A percentile compares a stretch with the other conserved stretches of the same genome.
Evolutionary conservation across 2,113 vertebrate genomes (phyloP).

Genomic region (Sphaerodactylus townsendi): DNA sequence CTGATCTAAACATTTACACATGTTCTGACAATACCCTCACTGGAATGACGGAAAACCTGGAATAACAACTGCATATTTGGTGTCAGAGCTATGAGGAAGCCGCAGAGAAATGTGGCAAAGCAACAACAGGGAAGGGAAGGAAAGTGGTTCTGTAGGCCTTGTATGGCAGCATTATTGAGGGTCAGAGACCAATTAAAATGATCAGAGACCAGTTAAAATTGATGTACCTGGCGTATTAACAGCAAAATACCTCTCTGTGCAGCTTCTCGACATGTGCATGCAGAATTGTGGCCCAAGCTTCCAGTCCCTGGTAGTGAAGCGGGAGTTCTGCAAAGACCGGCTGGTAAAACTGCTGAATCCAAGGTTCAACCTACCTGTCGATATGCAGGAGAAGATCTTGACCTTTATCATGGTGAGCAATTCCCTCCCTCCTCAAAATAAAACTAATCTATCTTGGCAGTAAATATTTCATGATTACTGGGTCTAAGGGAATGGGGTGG

Average conservation of each 20-base stretch:
- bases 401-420: constrained; percentile 77
- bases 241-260: constrained; percentile 39
- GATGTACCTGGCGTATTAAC: neutral
- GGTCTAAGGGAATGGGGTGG: neutral
- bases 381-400: constrained; percentile 79
- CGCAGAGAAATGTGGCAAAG: neutral
- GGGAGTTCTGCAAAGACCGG: constrained; percentile 79
- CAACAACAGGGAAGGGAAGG: neutral
- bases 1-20: no score
- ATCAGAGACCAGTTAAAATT: neutral
- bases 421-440: neutral
- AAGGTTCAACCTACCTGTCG: constrained; percentile 73
- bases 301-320: constrained; percentile 79
- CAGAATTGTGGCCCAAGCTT: constrained; percentile 79
- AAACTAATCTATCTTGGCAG: neutral
- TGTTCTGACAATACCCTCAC: no score
- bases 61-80: neutral
- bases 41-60: neutral
- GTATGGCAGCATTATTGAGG: neutral
- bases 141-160: neutral
- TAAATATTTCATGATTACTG: neutral
- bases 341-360: constrained; percentile 79
- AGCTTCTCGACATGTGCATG: constrained; percentile 81
- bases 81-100: neutral
- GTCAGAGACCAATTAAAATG: neutral